Conservation (phyloP, 2,113 vertebrate genomes). For the Cyanistes caeruleus region DNA sequence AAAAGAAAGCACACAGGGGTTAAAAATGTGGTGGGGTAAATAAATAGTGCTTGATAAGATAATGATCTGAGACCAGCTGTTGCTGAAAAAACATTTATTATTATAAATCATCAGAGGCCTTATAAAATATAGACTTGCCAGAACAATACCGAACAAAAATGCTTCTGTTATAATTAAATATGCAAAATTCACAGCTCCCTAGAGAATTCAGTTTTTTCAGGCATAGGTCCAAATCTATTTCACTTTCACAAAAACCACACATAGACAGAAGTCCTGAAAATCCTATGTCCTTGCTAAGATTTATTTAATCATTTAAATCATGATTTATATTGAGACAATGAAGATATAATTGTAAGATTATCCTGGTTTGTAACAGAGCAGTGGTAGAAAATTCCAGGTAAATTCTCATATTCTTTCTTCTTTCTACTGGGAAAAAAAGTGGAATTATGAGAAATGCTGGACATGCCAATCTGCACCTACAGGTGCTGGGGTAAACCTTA, state of each 20-base stretch:
- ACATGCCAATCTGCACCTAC: not conserved
- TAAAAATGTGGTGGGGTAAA: constrained; percentile 38
- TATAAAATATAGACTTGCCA: constrained; percentile 49
- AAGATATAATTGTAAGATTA: not conserved
- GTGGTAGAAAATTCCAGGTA: not conserved
- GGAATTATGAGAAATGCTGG: not conserved
- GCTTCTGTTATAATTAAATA: constrained; percentile 45
- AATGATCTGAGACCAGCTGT: constrained; percentile 55
- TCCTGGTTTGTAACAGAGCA: not conserved
- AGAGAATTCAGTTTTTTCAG: constrained; percentile 13
- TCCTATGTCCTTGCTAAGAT: not conserved
- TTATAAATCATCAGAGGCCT: constrained; percentile 52
- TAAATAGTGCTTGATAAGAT: constrained; percentile 27
- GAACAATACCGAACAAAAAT: constrained; percentile 36
- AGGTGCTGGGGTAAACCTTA: not conserved
- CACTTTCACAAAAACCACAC: not conserved
- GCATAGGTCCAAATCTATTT: constrained; percentile 2
- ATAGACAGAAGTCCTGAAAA: not conserved
- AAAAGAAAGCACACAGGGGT: constrained; percentile 13
- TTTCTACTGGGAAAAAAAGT: not conserved
- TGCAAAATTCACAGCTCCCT: constrained; percentile 41
- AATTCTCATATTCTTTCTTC: not conserved
- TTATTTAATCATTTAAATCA: not conserved
- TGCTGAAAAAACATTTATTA: constrained; percentile 65
- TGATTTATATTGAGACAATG: not conserved